Conservation (phyloP, 2,888 invertebrate species). For the Oscheius sp. region DNA sequence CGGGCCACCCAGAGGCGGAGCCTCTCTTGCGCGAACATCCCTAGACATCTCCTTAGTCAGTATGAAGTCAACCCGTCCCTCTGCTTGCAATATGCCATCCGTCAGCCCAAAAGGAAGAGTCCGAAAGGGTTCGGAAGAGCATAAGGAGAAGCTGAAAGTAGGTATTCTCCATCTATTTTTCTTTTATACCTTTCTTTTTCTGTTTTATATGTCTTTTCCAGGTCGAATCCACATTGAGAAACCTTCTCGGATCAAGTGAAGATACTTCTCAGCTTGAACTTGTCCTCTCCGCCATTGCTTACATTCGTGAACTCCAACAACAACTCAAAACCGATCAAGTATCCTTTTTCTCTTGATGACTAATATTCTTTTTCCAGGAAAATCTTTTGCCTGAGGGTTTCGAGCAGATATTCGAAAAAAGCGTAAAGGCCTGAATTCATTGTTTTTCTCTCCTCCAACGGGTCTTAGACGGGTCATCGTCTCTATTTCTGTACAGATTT, state of each 20-base stretch:
- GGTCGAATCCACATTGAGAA: slow-evolving; percentile 46
- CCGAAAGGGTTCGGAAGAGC: slow-evolving; percentile 46
- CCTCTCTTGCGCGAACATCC: slow-evolving; percentile 14
- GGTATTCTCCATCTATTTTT: neutral
- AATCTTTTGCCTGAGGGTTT: slow-evolving; percentile 46
- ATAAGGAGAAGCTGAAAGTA: slow-evolving; percentile 53
- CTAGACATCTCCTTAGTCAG: slow-evolving; percentile 5
- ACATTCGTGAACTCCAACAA: slow-evolving; percentile 50
- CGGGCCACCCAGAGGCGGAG: neutral
- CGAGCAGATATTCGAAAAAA: slow-evolving; percentile 55
- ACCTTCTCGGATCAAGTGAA: slow-evolving; percentile 44
- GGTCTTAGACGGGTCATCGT: slow-evolving; percentile 17
- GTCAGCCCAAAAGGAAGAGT: slow-evolving; percentile 43
- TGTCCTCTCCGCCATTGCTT: slow-evolving; percentile 48
- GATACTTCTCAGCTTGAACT: slow-evolving; percentile 45
- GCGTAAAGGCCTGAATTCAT: slow-evolving; percentile 29
- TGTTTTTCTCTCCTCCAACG: neutral
- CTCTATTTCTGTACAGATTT: slow-evolving; percentile 16
- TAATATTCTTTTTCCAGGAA: slow-evolving; percentile 27
- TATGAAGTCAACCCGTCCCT: slow-evolving; percentile 22
- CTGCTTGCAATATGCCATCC: slow-evolving; percentile 8
- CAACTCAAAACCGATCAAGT: slow-evolving; percentile 23
- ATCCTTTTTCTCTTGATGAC: neutral
- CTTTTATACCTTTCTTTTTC: neutral
- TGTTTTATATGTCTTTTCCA: slow-evolving; percentile 26